phyloP scores from a whole-genome alignment of 2,888 invertebrate genomes.

The Apeira syringaria region DNA sequence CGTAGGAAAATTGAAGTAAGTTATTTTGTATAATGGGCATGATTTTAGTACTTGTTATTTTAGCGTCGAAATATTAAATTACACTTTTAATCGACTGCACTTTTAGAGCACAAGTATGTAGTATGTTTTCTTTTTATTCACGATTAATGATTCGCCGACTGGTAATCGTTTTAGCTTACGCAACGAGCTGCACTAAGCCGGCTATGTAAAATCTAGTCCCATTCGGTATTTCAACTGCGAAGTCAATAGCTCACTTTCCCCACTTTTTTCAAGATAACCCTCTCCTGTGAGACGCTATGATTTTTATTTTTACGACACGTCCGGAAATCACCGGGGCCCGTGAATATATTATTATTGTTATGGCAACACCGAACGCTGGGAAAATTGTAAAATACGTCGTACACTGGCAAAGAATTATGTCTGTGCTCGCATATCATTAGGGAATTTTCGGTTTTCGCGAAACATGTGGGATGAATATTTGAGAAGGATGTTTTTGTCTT shows the following conservation, averaged over 20 bases:
- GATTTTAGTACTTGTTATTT: too few relatives aligned
- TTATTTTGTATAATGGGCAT: too few relatives aligned
- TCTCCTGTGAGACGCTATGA: slow-evolving; percentile 64
- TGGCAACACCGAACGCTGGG: slow-evolving; percentile 69
- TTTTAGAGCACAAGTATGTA: too few relatives aligned
- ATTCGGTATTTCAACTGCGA: background rate
- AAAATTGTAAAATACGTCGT: slow-evolving; percentile 75
- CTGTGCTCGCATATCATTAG: slow-evolving; percentile 59
- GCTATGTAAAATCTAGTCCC: too few relatives aligned
- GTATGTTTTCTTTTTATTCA: too few relatives aligned
- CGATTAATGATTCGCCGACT: too few relatives aligned
- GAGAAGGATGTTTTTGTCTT: slow-evolving; percentile 43
- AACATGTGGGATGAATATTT: slow-evolving; percentile 59
- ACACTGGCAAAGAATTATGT: slow-evolving; percentile 61
- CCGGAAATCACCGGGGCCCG: slow-evolving; percentile 72
- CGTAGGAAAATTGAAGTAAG: slow-evolving; percentile 20
- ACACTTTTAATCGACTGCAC: too few relatives aligned
- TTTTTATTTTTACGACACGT: slow-evolving; percentile 76
- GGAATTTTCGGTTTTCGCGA: slow-evolving; percentile 63
- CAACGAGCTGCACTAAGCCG: too few relatives aligned
- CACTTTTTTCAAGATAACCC: slow-evolving; percentile 39
- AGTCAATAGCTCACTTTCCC: slow-evolving; percentile 6
- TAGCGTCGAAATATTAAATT: too few relatives aligned
- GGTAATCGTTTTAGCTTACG: too few relatives aligned
- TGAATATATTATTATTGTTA: slow-evolving; percentile 82